These are phyloP conservation scores for Cotesia typhae DNA, from an alignment of 1,140 invertebrate species.

Conservation along the genomic window DNA sequence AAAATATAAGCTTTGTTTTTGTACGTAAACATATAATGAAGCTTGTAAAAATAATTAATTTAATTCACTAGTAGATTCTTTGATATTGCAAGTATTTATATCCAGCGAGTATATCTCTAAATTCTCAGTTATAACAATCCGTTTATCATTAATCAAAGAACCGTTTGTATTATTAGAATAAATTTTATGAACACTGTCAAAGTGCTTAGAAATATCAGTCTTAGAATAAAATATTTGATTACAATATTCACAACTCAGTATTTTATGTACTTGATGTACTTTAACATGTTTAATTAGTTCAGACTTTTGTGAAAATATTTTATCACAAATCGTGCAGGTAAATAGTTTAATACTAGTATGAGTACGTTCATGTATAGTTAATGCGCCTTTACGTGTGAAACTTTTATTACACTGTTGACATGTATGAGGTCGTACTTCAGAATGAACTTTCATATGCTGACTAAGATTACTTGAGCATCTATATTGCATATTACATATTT, in stretches of 20 bases:
- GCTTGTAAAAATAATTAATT: not conserved
- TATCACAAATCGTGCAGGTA: conserved; percentile 53
- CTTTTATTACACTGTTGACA: conserved; percentile 65
- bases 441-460: conserved; percentile 63
- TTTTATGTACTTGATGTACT: conserved; percentile 47
- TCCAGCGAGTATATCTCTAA: conserved; percentile 9
- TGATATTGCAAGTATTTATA: not conserved
- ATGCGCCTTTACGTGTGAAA: conserved; percentile 57
- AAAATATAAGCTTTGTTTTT: not conserved
- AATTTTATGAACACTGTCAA: conserved; percentile 13
- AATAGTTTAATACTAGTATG: conserved; percentile 74
- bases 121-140: not conserved
- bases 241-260: conserved; percentile 38
- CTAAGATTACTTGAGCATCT: conserved; percentile 56
- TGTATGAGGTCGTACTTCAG: conserved; percentile 62
- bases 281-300: conserved; percentile 60
- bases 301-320: conserved; percentile 59
- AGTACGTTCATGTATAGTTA: conserved; percentile 74
- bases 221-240: conserved; percentile 40
- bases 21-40: not conserved
- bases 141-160: not conserved
- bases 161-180: not conserved
- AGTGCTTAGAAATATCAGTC: conserved; percentile 44
- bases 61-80: not conserved
- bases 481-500: conserved; percentile 60